A percentile compares a stretch with the other conserved stretches of the same genome.
These are phyloP conservation scores for Oxyteleia sp. DNA, from an alignment of 2,888 invertebrate genomes.

Conservation along the genomic window DNA sequence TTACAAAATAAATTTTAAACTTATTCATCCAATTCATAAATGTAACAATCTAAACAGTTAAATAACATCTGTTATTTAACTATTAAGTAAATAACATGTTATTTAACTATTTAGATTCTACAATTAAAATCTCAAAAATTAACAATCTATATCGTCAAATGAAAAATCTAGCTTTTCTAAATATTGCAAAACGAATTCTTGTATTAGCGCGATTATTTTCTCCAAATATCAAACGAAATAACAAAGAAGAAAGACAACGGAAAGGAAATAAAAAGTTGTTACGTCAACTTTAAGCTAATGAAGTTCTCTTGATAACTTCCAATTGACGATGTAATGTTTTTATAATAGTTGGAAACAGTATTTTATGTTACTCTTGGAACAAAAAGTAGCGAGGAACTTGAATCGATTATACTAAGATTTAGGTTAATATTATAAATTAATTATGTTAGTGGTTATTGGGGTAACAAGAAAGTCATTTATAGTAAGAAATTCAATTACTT, in stretches of 20 bases:
- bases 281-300: constrained; percentile 11
- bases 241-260: neutral
- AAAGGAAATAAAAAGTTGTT: constrained; percentile 18
- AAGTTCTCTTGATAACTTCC: constrained; percentile 13
- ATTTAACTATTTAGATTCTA: too few species aligned
- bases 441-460: neutral
- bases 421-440: neutral
- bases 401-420: constrained; percentile 1
- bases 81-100: too few species aligned
- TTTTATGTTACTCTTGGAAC: neutral
- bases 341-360: neutral
- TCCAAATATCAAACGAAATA: neutral
- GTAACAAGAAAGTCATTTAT: neutral
- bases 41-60: too few species aligned
- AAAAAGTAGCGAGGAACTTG: neutral
- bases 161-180: too few species aligned
- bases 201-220: neutral
- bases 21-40: too few species aligned
- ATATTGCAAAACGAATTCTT: neutral
- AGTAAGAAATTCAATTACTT: neutral
- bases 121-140: too few species aligned
- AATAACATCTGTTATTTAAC: too few species aligned
- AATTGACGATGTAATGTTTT: constrained; percentile 4
- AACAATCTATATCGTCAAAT: too few species aligned
- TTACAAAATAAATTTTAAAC: too few species aligned